Evolutionary conservation across 2,113 vertebrate species (phyloP).

Genomic region (Silurus asotus): DNA sequence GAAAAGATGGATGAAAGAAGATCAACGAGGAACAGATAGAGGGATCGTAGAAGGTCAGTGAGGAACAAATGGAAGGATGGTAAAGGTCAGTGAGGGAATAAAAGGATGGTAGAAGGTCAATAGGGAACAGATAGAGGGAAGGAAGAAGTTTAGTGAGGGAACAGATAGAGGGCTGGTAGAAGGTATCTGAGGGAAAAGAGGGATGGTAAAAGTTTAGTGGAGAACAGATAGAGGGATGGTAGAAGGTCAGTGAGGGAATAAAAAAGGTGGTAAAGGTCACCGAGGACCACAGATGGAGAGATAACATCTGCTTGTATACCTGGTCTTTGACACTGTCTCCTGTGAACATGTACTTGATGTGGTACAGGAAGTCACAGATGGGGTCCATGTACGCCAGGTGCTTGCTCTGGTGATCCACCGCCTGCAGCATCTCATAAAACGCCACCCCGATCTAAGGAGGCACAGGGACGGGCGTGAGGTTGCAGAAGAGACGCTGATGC

Average conservation of each 20-base stretch:
- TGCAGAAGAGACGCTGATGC: not conserved
- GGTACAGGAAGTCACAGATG: conserved; percentile 97
- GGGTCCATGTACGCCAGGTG: conserved; percentile 95
- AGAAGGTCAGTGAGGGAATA: not conserved
- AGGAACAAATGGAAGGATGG: not conserved
- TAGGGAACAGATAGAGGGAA: not conserved
- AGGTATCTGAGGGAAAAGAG: not conserved
- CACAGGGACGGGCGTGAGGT: not conserved
- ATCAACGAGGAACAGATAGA: not conserved
- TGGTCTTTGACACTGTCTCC: conserved; percentile 98
- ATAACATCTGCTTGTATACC: conserved; percentile 62
- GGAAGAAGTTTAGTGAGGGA: not conserved
- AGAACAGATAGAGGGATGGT: not conserved
- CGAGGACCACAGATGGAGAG: not conserved
- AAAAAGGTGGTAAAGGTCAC: not conserved
- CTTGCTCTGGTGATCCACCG: conserved; percentile 87
- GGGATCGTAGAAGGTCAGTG: not conserved
- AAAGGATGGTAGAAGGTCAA: too few relatives aligned
- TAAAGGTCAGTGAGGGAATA: not conserved
- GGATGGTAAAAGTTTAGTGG: not conserved
- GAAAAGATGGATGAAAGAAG: too few relatives aligned
- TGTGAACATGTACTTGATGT: conserved; percentile 99
- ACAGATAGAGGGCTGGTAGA: not conserved
- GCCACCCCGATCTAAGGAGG: conserved; percentile 89
- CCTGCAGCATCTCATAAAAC: conserved; percentile 98